phyloP scores from a whole-genome alignment of 2,113 vertebrate species.

The Phyllostomus hastatus region DNA sequence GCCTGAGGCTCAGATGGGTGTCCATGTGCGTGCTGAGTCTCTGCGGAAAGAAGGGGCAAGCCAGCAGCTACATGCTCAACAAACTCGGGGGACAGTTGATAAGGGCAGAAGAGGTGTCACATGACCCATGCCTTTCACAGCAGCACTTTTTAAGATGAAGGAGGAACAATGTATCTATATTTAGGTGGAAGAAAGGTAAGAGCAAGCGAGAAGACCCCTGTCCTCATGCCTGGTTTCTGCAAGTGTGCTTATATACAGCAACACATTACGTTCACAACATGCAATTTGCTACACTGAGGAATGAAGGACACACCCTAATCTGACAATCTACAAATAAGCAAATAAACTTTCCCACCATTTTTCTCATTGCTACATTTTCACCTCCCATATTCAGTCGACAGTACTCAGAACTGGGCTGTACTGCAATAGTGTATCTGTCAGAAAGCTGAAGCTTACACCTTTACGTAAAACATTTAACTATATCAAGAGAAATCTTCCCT shows the following conservation, averaged over 20 bases:
- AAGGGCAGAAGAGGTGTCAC: not conserved
- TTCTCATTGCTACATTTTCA: not conserved
- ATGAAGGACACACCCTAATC: not conserved
- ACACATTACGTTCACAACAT: accelerated
- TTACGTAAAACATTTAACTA: not conserved
- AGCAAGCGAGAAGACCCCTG: not conserved
- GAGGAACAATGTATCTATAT: not conserved
- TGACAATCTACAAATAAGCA: not conserved
- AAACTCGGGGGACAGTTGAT: not conserved
- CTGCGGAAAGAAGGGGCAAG: not conserved
- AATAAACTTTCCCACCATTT: not conserved
- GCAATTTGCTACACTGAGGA: accelerated
- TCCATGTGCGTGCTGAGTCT: not conserved
- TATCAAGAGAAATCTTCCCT: not conserved
- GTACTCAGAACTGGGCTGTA: not conserved
- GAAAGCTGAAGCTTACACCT: not conserved
- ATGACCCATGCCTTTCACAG: not conserved
- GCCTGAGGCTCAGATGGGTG: not conserved
- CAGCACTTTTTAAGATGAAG: not conserved
- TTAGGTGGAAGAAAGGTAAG: not conserved
- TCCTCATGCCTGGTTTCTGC: not conserved
- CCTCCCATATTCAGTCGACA: not conserved
- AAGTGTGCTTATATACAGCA: accelerated
- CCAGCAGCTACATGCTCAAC: not conserved
- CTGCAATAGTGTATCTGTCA: not conserved